These are phyloP conservation scores for Drosophila burlai DNA, from an alignment of 1,140 invertebrate genomes.

Conservation along the genomic window DNA sequence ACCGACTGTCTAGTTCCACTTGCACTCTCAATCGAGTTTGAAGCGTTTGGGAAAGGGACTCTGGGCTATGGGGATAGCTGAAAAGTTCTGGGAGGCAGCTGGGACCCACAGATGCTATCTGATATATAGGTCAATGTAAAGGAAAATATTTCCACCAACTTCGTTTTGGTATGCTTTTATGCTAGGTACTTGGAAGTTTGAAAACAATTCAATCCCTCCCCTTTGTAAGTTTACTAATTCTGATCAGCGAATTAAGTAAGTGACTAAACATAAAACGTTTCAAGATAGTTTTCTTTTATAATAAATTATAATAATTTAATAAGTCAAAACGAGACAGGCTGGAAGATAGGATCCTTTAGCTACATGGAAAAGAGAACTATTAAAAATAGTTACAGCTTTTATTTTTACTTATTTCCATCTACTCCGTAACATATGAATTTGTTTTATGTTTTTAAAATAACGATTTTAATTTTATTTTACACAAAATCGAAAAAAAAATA, in stretches of 20 bases:
- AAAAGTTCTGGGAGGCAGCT: neutral
- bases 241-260: neutral
- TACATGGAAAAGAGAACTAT: no score
- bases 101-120: neutral
- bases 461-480: no score
- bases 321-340: no score
- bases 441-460: no score
- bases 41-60: slow-evolving; percentile 7
- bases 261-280: no score
- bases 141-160: slow-evolving; percentile 24
- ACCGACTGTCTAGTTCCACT: slow-evolving; percentile 70
- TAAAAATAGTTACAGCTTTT: no score
- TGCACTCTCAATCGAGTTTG: slow-evolving; percentile 17
- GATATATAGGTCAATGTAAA: slow-evolving; percentile 48
- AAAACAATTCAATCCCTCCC: neutral
- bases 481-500: no score
- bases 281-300: no score
- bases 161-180: neutral
- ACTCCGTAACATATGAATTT: no score
- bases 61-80: neutral
- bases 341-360: no score
- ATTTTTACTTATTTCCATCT: no score
- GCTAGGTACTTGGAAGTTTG: neutral
- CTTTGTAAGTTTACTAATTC: neutral
- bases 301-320: no score